Evolutionary conservation across 2,888 invertebrate genomes (phyloP).

Genomic region (Nipponacmea schrenckii): DNA sequence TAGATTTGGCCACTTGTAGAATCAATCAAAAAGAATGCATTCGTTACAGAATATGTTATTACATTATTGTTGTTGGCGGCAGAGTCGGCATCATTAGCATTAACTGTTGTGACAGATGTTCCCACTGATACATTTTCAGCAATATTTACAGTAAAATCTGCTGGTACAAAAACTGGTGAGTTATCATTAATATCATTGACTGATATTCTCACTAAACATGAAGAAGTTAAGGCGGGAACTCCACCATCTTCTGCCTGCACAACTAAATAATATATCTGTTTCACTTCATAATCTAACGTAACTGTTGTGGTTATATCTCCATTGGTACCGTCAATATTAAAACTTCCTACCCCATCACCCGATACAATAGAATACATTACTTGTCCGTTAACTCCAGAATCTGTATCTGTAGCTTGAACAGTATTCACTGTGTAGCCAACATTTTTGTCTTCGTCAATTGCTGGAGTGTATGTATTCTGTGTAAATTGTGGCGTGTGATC

Average conservation of each 20-base stretch:
- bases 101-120: slow-evolving; percentile 41
- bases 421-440: slow-evolving; percentile 25
- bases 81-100: slow-evolving; percentile 39
- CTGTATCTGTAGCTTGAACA: slow-evolving; percentile 37
- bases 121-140: slow-evolving; percentile 35
- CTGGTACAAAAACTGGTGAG: slow-evolving; percentile 41
- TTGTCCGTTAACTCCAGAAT: slow-evolving; percentile 26
- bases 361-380: slow-evolving; percentile 16
- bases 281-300: slow-evolving; percentile 30
- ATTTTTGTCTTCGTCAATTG: slow-evolving; percentile 20
- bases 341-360: slow-evolving; percentile 18
- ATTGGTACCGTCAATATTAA: slow-evolving; percentile 31
- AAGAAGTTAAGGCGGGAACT: slow-evolving; percentile 32
- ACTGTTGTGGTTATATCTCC: slow-evolving; percentile 21
- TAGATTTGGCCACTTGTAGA: slow-evolving; percentile 42
- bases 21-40: slow-evolving; percentile 39
- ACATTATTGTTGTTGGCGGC: slow-evolving; percentile 17
- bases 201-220: slow-evolving; percentile 39
- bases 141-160: slow-evolving; percentile 31
- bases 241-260: slow-evolving; percentile 37
- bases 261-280: slow-evolving; percentile 25
- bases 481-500: slow-evolving; percentile 21
- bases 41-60: slow-evolving; percentile 30
- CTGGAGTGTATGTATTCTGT: slow-evolving; percentile 14
- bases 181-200: slow-evolving; percentile 57